These are phyloP conservation scores for Periophthalmus modestus DNA, from an alignment of 2,113 vertebrate genomes.

Conservation along the genomic window DNA sequence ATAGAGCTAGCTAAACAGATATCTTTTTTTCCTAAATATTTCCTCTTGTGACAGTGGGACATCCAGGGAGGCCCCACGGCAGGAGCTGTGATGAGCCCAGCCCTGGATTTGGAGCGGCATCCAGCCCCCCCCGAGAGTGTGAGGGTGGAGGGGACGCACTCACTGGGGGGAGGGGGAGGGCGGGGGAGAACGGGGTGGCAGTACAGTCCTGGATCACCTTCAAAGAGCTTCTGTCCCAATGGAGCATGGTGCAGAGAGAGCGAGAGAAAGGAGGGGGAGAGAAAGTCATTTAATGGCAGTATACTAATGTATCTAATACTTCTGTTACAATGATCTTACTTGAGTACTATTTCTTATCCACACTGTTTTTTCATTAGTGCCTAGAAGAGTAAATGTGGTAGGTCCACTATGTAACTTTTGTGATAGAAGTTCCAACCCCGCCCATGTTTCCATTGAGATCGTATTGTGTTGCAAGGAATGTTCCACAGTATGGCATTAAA, in stretches of 20 bases:
- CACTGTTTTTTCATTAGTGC: too few relatives aligned
- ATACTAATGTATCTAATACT: neutral
- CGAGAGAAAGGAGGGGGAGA: neutral
- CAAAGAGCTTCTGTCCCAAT: constrained; percentile 75
- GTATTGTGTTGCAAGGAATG: too few relatives aligned
- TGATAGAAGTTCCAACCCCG: too few relatives aligned
- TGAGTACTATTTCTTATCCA: neutral
- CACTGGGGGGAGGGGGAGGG: neutral
- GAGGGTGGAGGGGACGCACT: constrained; percentile 35
- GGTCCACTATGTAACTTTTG: too few relatives aligned
- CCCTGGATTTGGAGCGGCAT: constrained; percentile 70
- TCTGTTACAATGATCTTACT: neutral
- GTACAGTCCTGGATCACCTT: constrained; percentile 79
- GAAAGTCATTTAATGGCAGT: neutral
- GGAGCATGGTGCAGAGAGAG: constrained; percentile 62
- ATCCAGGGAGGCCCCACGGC: constrained; percentile 59
- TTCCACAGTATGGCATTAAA: too few relatives aligned
- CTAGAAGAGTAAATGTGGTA: too few relatives aligned
- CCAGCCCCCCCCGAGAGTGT: constrained; percentile 61
- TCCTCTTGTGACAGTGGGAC: constrained; percentile 39
- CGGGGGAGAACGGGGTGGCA: constrained; percentile 25
- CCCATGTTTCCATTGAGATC: too few relatives aligned
- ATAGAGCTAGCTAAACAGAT: neutral
- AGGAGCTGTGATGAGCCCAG: constrained; percentile 48
- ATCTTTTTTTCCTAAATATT: neutral